Evolutionary conservation across 2,888 invertebrate species (phyloP).

Genomic region (Tubulanus polymorphus): DNA sequence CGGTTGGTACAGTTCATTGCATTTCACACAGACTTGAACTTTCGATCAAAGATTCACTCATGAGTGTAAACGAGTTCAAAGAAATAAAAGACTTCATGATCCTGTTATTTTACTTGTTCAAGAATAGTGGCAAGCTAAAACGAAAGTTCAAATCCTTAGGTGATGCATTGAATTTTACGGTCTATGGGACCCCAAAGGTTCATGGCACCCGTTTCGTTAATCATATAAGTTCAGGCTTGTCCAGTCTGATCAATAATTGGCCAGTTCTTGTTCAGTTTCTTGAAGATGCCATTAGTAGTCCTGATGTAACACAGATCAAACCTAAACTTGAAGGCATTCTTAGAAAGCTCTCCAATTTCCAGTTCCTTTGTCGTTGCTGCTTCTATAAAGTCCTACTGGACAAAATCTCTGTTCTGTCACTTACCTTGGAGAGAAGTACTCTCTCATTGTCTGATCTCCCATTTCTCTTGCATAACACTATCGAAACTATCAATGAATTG

Average conservation of each 20-base stretch:
- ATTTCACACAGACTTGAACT: slow-evolving; percentile 2
- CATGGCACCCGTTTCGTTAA: slow-evolving; percentile 1
- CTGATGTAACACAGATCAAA: neutral
- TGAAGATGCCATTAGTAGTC: slow-evolving; percentile 1
- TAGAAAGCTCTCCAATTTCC: neutral
- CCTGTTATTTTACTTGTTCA: neutral
- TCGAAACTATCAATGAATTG: neutral
- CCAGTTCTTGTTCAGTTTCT: neutral
- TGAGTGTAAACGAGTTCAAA: neutral
- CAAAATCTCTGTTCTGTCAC: neutral
- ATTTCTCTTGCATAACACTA: neutral
- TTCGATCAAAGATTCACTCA: slow-evolving; percentile 4
- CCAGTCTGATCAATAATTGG: slow-evolving; percentile 1
- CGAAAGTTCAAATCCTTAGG: neutral
- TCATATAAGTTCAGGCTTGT: neutral
- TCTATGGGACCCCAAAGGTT: slow-evolving; percentile 2
- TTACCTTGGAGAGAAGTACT: neutral
- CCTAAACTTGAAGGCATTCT: slow-evolving; percentile 1
- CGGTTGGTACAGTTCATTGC: slow-evolving; percentile 3
- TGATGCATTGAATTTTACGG: neutral
- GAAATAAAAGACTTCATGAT: slow-evolving; percentile 7
- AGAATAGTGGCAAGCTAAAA: neutral
- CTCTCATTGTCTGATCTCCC: neutral
- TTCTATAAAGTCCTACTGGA: slow-evolving; percentile 1
- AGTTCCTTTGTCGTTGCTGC: neutral